These are phyloP conservation scores for Ptychobarbus kaznakovi DNA, from an alignment of 2,797 vertebrate species.

Conservation along the genomic window DNA sequence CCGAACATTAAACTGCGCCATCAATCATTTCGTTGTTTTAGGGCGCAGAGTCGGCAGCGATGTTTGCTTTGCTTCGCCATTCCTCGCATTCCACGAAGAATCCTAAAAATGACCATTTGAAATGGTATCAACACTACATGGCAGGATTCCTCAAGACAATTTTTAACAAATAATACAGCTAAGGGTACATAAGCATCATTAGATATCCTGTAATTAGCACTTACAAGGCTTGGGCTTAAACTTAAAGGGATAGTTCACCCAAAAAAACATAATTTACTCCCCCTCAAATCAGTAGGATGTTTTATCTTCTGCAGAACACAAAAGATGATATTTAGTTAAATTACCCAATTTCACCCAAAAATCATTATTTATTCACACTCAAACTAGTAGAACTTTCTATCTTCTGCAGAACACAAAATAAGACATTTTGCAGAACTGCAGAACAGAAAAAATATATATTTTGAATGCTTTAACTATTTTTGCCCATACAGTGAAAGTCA, in stretches of 20 bases:
- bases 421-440: background rate
- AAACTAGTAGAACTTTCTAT: background rate
- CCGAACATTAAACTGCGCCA: constrained; percentile 52
- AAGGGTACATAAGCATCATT: constrained; percentile 48
- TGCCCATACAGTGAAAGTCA: background rate
- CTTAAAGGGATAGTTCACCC: constrained; percentile 20
- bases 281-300: background rate
- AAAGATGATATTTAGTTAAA: background rate
- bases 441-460: background rate
- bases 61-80: constrained; percentile 68
- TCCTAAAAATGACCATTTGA: constrained; percentile 66
- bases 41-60: constrained; percentile 58
- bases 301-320: background rate
- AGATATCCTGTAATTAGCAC: constrained; percentile 29
- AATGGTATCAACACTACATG: constrained; percentile 64
- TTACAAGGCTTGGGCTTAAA: background rate
- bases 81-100: constrained; percentile 71
- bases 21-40: constrained; percentile 67
- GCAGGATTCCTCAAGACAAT: constrained; percentile 72
- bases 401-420: background rate
- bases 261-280: background rate
- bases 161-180: constrained; percentile 68
- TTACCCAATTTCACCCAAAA: background rate
- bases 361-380: background rate
- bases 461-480: background rate